Evolutionary conservation across 2,797 vertebrate genomes (phyloP).

Genomic region (Hephaestus fuliginosus): DNA sequence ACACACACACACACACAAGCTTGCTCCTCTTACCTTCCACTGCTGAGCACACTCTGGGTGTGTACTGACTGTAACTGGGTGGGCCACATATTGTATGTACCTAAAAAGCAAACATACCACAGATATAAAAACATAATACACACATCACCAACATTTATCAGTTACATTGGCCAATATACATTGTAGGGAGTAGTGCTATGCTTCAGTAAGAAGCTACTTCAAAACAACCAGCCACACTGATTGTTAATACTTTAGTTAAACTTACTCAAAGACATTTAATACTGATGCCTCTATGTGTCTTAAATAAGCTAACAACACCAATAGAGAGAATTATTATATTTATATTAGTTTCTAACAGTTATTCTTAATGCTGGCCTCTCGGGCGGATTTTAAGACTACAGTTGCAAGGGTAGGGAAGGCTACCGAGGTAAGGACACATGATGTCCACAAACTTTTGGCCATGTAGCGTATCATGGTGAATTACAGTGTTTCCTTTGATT

Average conservation of each 20-base stretch:
- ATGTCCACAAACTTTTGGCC: neutral
- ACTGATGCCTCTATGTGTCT: too few species aligned
- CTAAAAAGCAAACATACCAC: constrained; percentile 64
- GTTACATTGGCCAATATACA: neutral
- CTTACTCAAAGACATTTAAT: too few species aligned
- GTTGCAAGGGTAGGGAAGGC: too few species aligned
- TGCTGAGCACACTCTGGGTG: constrained; percentile 38
- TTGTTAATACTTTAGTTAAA: too few species aligned
- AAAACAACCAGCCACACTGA: neutral
- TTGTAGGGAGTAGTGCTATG: neutral
- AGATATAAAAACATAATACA: constrained; percentile 42
- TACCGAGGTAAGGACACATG: neutral
- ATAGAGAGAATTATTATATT: too few species aligned
- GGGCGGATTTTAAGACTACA: too few species aligned
- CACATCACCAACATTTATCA: constrained; percentile 8
- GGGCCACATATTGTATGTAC: constrained; percentile 39
- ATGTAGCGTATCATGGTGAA: neutral
- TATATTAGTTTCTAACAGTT: too few species aligned
- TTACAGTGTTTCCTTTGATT: neutral
- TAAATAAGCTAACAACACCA: too few species aligned
- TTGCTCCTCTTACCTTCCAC: constrained; percentile 67
- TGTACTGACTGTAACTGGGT: constrained; percentile 37
- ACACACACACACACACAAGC: constrained; percentile 21
- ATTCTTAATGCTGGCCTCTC: too few species aligned
- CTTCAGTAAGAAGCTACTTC: neutral